Base-by-base conservation (phyloP, 2,797 vertebrate genomes). In the Tamandua tetradactyla region DNA sequence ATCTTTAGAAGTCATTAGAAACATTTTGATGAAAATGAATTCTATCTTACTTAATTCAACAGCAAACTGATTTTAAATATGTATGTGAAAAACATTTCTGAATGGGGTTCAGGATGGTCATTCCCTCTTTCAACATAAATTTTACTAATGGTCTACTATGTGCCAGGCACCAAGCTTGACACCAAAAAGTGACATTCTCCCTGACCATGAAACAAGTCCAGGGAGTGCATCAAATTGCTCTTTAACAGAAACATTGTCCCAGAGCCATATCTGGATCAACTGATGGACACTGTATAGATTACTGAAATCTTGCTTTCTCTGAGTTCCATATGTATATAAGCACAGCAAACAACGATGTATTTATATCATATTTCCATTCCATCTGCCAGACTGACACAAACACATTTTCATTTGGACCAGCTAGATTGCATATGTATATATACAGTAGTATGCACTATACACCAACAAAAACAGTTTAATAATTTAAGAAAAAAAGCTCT, bases 11-110 rank as follows among this genome's bases (percentile, higher is more conserved):
- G 72, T 72, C 47, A 89, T 12, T 64, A 37, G 76, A 88, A 94
- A 88, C 47, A 72, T 71, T 94, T 91, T 92, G 37, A 88, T 92
- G 74, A 89, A 85, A 95, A 89, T 82, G 72, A 93, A 76, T 68
- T 91, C 47, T 82, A 12, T 55, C 35, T 47, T 91, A 79, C 44
- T 92, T 93, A 89, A 11, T 79, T 89, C 30, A 62, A 80, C 18
- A 76, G 69, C 84, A 89, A 94, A 79, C 59, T 55, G 13, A 44
- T 96, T 85, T 94, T 79, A 95, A 76, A 89, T 91, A 79, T 64
- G 27, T 72, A 75, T 74, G 42, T 42, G 72, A 96, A 94, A 93
- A 96, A 80, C 0, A 90, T 91, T 91, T 96, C 71, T 91, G 47
- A 37, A 52, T 91, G 47, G 25, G 32, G 47, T 88, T 79, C 82